Conservation (phyloP, 1,140 invertebrate genomes). For the Musca domestica region DNA sequence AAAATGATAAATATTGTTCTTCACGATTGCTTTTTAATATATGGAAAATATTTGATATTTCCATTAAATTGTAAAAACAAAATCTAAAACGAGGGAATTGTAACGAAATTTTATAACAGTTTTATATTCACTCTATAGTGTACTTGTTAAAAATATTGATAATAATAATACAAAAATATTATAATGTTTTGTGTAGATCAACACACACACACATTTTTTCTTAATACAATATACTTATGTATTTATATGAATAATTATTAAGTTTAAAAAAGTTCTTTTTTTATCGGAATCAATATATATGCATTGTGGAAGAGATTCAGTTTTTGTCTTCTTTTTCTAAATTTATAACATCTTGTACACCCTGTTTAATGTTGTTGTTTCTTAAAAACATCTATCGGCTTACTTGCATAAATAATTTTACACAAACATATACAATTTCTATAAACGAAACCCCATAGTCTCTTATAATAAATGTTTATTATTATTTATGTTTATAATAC, state of each 20-base stretch:
- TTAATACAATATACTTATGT: too few species aligned
- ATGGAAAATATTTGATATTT: too few species aligned
- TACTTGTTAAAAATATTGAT: slow-evolving; percentile 3
- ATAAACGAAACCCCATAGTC: not conserved
- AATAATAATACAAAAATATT: not conserved
- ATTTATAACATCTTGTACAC: slow-evolving; percentile 9
- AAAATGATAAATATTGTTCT: too few species aligned
- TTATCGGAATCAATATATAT: slow-evolving; percentile 12
- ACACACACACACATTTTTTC: too few species aligned
- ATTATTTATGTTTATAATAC: slow-evolving; percentile 17
- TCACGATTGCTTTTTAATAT: too few species aligned
- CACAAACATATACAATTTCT: not conserved
- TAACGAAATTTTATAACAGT: too few species aligned
- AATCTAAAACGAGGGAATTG: too few species aligned
- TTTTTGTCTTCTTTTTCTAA: not conserved
- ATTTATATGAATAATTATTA: too few species aligned
- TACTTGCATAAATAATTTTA: not conserved
- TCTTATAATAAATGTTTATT: slow-evolving; percentile 16
- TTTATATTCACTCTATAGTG: too few species aligned
- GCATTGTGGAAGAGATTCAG: slow-evolving; percentile 7
- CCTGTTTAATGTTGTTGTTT: not conserved
- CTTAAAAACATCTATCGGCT: not conserved
- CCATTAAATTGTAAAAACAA: too few species aligned
- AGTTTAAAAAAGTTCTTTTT: not conserved
- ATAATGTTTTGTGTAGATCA: too few species aligned